These are phyloP conservation scores for Abrostola triplasia DNA, from an alignment of 2,888 invertebrate species.

Conservation along the genomic window DNA sequence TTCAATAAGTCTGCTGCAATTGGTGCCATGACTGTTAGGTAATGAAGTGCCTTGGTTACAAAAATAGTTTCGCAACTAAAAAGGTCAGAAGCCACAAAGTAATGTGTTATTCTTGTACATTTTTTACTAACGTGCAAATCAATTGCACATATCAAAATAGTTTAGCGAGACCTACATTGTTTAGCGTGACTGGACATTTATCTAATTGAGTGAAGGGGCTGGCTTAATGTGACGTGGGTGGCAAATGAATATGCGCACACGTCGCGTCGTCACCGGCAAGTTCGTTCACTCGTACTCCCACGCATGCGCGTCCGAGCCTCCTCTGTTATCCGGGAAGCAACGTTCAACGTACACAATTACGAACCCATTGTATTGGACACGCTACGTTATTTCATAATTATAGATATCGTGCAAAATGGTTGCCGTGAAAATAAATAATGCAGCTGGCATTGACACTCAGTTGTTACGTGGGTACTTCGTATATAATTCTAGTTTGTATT, in stretches of 20 bases:
- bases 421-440: constrained; percentile 48
- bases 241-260: constrained; percentile 44
- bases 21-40: background rate
- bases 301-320: constrained; percentile 38
- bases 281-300: constrained; percentile 68
- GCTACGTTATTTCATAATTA: constrained; percentile 49
- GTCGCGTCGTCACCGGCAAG: constrained; percentile 46
- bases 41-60: background rate
- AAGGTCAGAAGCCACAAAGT: background rate
- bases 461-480: constrained; percentile 19
- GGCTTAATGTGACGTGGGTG: constrained; percentile 52
- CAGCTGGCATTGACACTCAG: constrained; percentile 47
- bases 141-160: constrained; percentile 15
- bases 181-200: constrained; percentile 33
- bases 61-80: background rate
- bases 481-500: constrained; percentile 24
- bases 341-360: constrained; percentile 49
- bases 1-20: constrained; percentile 14
- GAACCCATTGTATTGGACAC: constrained; percentile 54
- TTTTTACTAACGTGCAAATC: background rate
- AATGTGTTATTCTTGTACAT: background rate
- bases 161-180: constrained; percentile 15
- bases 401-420: constrained; percentile 42
- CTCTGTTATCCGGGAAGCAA: constrained; percentile 52
- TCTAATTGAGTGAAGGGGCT: constrained; percentile 31